Conservation (phyloP, 2,113 vertebrate species). For the Trinectes maculatus region DNA sequence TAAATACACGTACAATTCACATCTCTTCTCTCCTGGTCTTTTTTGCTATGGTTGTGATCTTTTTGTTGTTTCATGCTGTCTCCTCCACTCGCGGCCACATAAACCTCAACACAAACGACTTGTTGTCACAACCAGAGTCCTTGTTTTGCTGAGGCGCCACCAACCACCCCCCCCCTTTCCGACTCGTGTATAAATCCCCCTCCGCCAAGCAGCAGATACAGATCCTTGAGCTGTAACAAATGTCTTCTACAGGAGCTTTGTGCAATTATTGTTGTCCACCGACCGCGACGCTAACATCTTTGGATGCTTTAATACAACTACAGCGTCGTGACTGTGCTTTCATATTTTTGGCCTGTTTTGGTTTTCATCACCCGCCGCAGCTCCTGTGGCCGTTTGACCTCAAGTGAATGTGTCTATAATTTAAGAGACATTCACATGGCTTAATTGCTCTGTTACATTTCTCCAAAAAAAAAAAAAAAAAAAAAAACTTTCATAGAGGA, state of each 20-base stretch:
- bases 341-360: too few relatives aligned
- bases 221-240: slow-evolving; percentile 47
- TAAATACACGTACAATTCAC: neutral
- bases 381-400: slow-evolving; percentile 3
- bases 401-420: neutral
- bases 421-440: slow-evolving; percentile 1
- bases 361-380: too few relatives aligned
- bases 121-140: slow-evolving; percentile 17
- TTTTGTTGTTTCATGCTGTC: neutral
- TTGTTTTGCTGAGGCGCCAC: slow-evolving; percentile 15
- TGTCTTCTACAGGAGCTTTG: slow-evolving; percentile 19
- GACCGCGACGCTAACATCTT: slow-evolving; percentile 12
- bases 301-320: neutral
- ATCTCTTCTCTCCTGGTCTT: neutral
- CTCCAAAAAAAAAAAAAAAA: slow-evolving; percentile 2
- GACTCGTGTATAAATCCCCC: slow-evolving; percentile 22
- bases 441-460: neutral
- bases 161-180: neutral
- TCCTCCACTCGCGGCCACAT: neutral
- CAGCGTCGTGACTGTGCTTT: neutral
- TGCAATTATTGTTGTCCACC: slow-evolving; percentile 21
- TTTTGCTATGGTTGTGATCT: too few relatives aligned
- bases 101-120: slow-evolving; percentile 10
- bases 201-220: slow-evolving; percentile 31
- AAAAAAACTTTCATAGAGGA: neutral